Evolutionary conservation across 2,888 invertebrate species (phyloP), one percentile per base, ranked within the genome.

Genomic region (Rhabditoides inermis): DNA sequence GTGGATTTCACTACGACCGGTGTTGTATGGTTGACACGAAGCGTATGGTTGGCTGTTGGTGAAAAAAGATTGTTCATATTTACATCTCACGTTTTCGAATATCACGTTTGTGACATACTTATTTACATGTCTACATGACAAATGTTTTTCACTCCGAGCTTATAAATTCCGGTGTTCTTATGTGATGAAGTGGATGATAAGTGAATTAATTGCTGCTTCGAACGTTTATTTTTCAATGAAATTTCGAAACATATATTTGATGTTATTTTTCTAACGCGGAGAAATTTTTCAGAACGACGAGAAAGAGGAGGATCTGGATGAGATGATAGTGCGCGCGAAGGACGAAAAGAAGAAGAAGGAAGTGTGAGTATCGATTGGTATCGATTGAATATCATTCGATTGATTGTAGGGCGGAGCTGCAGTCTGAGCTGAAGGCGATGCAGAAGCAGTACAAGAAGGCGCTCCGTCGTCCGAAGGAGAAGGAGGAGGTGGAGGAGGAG

Each of bases 401-500:
- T n/a, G 46, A 42, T 46, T 55, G 28, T 27, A 65, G 63, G 35
- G 54, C 56, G 7, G 55, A 45, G 30, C 52, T 57, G 55, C 56
- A 59, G 42, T 41, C 49, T 27, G 59, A 59, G 42, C 48, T 60
- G 41, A 57, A 59, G 37, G 55, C 56, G 18, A 59, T 75, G 51
- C 70, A 70, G 50, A 73, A 71, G 39, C 70, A 73, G 45, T 72
- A 73, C 47, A 61, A 64, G 46, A 71, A 71, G 51, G 63, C 64
- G 27, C 51, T 75, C 67, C 61, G 75, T 60, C 39, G 54, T n/a
- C 63, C 60, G 12, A 69, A 73, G 45, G 63, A 66, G 51, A 65
- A 55, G 69, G 76, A 20, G 70, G 68, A 77, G 64, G n/a, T n/a
- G n/a, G 67, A 77, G 58, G 66, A 77, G 10, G 65, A 68, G 39